Base-by-base conservation (phyloP, 2,888 invertebrate species). In the Cheilosia variabilis region DNA sequence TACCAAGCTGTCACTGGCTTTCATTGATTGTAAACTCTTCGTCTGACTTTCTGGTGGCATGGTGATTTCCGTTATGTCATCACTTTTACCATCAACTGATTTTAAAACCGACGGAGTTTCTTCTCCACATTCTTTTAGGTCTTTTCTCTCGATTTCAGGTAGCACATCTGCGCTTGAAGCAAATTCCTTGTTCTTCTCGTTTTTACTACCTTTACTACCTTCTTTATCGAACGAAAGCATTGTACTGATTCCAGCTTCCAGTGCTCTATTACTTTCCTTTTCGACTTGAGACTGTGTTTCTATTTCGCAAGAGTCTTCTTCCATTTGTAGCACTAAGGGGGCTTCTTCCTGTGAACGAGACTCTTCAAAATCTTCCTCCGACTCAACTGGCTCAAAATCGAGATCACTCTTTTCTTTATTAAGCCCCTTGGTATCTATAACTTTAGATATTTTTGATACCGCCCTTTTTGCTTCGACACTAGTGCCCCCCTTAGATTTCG, bases 361-460 rank as follows among this genome's bases (percentile, higher is more conserved):
- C 19, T 82, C 81, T 27, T 79, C 83, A 45, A 86, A 86, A 43
- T 86, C 86, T 50, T 86, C 86, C 27, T 84, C 84, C 0, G 86
- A 86, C 41, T 86, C 86, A 50, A 86, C 86, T 1, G 43, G 75
- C n/a, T 86, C 84, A 6, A 86, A 65, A n/a, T 80, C 84, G 0
- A 52, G 45, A 41, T 80, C 65, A 13, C 24, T 17, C 37, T 78
- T 13, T 50, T 37, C 57, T 31, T 13, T 15, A 52, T 1, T 10
- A 1, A 13, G n/a, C 31, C 5, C 10, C 43, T 19, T 50, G 19
- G 19, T 9, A 10, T 7, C 5, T 19, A 45, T 9, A 4, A 22
- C 52, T 45, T 19, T 15, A 7, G 13, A 13, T 0, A 43, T 52
- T n/a, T 24, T 41, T 24, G 41, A 41, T 15, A 17, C 13, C 31